phyloP scores from a whole-genome alignment of 2,113 vertebrate genomes.

The Lycocorax pyrrhopterus region DNA sequence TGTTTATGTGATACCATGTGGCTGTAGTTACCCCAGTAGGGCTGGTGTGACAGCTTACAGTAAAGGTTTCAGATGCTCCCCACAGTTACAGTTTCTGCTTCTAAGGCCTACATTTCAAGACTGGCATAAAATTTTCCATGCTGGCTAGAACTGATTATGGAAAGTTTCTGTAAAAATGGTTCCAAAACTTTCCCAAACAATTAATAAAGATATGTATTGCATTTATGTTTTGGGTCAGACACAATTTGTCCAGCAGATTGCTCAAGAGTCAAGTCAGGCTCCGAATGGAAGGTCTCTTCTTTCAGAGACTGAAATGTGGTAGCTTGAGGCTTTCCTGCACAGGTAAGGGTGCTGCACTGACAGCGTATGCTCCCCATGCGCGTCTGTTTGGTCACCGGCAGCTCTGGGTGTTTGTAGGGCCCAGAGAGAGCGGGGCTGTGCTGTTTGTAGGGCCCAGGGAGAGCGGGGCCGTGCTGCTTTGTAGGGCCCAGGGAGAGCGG shows the following conservation, averaged over 20 bases:
- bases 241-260: neutral
- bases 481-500: too few species aligned
- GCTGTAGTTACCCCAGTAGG: neutral
- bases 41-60: neutral
- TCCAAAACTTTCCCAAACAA: neutral
- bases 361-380: rapidly evolving
- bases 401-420: rapidly evolving
- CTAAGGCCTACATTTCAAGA: neutral
- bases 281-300: neutral
- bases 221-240: neutral
- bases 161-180: neutral
- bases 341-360: rapidly evolving
- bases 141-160: neutral
- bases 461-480: too few species aligned
- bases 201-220: neutral
- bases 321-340: neutral
- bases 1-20: neutral
- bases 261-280: neutral
- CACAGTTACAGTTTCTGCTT: neutral
- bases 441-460: too few species aligned
- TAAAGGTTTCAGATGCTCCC: neutral
- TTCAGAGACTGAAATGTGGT: neutral
- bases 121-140: neutral
- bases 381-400: neutral
- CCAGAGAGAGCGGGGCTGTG: neutral